Percentiles rank a stretch among this genome's conserved stretches.
These are phyloP conservation scores for Cettia cetti DNA, from an alignment of 2,113 vertebrate genomes.

Conservation along the genomic window DNA sequence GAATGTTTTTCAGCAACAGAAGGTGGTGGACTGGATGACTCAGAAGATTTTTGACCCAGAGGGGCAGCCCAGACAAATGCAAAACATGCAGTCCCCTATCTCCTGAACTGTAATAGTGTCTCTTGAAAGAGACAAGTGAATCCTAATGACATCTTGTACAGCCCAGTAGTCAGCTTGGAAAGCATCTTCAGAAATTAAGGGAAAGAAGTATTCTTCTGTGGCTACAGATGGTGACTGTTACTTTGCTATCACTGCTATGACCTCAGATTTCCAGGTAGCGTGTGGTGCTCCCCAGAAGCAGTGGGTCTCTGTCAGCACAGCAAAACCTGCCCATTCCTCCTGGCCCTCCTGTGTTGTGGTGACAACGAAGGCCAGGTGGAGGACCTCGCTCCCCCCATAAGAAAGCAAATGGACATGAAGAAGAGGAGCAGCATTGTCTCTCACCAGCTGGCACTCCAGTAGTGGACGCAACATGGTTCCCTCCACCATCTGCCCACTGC, in stretches of 20 bases:
- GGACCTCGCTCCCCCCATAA: not conserved
- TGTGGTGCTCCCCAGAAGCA: not conserved
- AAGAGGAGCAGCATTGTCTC: not conserved
- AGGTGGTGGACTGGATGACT: not conserved
- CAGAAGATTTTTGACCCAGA: not conserved
- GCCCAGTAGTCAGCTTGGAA: not conserved
- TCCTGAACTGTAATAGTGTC: not conserved
- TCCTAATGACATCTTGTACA: not conserved
- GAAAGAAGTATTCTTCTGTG: not conserved
- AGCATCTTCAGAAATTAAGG: not conserved
- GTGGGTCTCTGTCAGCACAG: not conserved
- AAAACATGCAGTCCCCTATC: not conserved
- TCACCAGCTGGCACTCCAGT: not conserved
- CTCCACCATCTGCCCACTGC: rapidly evolving
- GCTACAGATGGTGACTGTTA: not conserved
- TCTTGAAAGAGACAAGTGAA: not conserved
- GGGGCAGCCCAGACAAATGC: rapidly evolving
- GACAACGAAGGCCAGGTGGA: not conserved
- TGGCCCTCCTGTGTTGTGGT: not conserved
- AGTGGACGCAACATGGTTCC: rapidly evolving
- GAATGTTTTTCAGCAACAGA: not conserved
- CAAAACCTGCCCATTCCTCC: not conserved
- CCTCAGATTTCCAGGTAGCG: not conserved
- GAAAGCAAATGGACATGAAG: not conserved
- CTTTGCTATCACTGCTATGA: not conserved